These are phyloP conservation scores for Doris montereyensis DNA, from an alignment of 2,888 invertebrate species.

Conservation along the genomic window DNA sequence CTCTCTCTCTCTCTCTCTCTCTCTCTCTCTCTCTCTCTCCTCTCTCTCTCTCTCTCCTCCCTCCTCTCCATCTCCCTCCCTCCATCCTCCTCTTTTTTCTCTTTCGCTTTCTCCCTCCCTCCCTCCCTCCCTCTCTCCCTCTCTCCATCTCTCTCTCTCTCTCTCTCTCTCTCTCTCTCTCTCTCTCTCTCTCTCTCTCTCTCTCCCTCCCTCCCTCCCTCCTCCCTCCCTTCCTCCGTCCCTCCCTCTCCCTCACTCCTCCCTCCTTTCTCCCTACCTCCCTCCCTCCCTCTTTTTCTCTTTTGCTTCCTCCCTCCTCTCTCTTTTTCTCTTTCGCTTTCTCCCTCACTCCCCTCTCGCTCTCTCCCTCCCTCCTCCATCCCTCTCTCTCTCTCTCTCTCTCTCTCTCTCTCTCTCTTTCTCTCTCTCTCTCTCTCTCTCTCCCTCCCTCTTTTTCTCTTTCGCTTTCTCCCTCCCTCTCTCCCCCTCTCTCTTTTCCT, in stretches of 20 bases:
- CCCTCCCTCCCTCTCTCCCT: background rate
- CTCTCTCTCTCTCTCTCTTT: background rate
- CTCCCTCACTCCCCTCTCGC: conserved; percentile 7
- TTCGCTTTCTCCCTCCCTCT: background rate
- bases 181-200: too few species aligned
- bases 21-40: conserved; percentile 19
- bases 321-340: conserved; percentile 1
- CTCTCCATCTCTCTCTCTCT: background rate
- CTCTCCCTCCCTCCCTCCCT: too few species aligned
- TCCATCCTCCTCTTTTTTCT: too few species aligned
- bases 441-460: background rate
- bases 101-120: background rate
- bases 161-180: too few species aligned
- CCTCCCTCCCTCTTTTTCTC: background rate
- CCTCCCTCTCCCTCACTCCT: too few species aligned
- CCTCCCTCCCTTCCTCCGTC: too few species aligned
- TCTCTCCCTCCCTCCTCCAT: background rate
- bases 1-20: conserved; percentile 13
- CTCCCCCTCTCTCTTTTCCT: background rate
- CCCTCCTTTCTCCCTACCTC: conserved; percentile 18
- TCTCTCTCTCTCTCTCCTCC: background rate
- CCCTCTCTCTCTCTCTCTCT: background rate
- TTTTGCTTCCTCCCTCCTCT: background rate
- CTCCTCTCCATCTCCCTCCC: background rate
- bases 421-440: conserved; percentile 26